Evolutionary conservation across 2,888 invertebrate species (phyloP), one percentile per base, ranked within the genome.

Genomic region (Neoascia interrupta): DNA sequence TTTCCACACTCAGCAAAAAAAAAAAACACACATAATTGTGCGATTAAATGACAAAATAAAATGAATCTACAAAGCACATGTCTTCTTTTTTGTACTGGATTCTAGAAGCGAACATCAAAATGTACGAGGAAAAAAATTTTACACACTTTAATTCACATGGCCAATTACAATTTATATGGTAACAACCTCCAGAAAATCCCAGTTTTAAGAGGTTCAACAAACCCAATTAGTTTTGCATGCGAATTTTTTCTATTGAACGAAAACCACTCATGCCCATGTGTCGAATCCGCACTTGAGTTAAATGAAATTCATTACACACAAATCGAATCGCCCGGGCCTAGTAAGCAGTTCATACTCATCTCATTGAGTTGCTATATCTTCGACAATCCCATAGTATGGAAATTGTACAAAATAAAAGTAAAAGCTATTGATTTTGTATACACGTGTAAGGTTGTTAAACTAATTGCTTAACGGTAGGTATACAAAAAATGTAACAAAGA

Each of bases 361-460:
- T 66, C 36, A 45, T 36, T 64, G 51, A 15, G 41, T 36, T 28
- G 26, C 10, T 39, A 18, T 5, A 16, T 28, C 18, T 19, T 5
- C 23, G 10, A 10, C 21, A 8, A n/a, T n/a, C 36, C 34, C 26
- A 39, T n/a, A n/a, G n/a, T n/a, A n/a, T n/a, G n/a, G n/a, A n/a
- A n/a, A n/a, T n/a, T n/a, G n/a, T n/a, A n/a, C n/a, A n/a, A 18
- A 13, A 11, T 26, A 66, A 68, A 69, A 69, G 69, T 58, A 68
- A 68, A 68, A 56, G 68, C 49, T 49, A 56, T 58, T 41, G 47
- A 13, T 58, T 68, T 58, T 49, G 68, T n/a, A n/a, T n/a, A n/a
- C 37, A 39, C 47, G 58, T 39, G 68, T 39, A 68, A 68, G 68
- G 68, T 68, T 56, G 66, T 39, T 68, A 68, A 68, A 68, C 66